phyloP scores from a whole-genome alignment of 30 jellyfish, hydroid and myxozoan genomes.

The Cassiopea andromeda region DNA sequence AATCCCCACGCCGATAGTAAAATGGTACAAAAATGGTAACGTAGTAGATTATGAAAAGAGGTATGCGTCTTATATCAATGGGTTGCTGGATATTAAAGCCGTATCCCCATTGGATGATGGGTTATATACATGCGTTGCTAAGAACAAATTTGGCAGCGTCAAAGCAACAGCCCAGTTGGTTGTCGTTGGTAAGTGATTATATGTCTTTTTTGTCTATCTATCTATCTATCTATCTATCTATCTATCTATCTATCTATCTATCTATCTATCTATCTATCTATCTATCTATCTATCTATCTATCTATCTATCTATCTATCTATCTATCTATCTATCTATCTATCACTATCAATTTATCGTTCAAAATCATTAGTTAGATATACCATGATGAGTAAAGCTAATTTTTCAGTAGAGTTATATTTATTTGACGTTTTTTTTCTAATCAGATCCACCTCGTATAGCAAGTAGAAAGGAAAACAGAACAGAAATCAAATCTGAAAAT shows the following conservation, averaged over 20 bases:
- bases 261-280: no score
- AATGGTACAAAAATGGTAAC: conserved; percentile 72
- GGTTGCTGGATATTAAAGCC: conserved; percentile 52
- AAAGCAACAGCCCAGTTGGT: conserved; percentile 31
- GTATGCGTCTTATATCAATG: conserved; percentile 33
- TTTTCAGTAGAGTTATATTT: no score
- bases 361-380: no score
- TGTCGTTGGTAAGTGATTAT: conserved; percentile 70
- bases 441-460: conserved; percentile 65
- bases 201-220: no score
- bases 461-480: conserved; percentile 29
- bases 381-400: no score
- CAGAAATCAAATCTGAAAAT: conserved; percentile 30
- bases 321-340: no score
- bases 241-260: no score
- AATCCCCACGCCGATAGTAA: conserved; percentile 68
- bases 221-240: no score
- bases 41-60: conserved; percentile 38
- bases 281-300: no score
- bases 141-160: conserved; percentile 69
- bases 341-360: no score
- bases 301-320: no score
- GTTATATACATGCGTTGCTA: conserved; percentile 63
- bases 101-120: conserved; percentile 75
- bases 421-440: not conserved